A percentile compares a stretch with the other conserved stretches of the same genome.
Evolutionary conservation across 2,797 vertebrate genomes (phyloP).

Genomic region (Chiroxiphia lanceolata): DNA sequence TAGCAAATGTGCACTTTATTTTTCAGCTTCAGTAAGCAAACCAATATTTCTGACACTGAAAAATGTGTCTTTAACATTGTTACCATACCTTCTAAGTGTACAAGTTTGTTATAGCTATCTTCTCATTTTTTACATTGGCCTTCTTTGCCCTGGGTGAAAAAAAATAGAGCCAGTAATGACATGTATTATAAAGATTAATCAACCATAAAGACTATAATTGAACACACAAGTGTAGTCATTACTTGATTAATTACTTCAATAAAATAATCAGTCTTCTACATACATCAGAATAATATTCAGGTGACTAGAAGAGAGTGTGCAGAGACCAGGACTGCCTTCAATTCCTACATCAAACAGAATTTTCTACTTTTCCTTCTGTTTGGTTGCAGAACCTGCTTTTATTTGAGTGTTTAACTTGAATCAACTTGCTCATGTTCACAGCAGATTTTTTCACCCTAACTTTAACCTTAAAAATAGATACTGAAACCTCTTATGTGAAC

Average conservation of each 20-base stretch:
- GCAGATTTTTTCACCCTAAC: not conserved
- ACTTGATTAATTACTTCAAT: slow-evolving; percentile 80
- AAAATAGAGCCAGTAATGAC: slow-evolving; percentile 63
- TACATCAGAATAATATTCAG: slow-evolving; percentile 68
- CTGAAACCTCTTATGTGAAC: not conserved
- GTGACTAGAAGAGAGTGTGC: not conserved
- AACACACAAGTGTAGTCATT: slow-evolving; percentile 79
- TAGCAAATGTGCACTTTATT: slow-evolving; percentile 47
- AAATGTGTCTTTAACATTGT: slow-evolving; percentile 56
- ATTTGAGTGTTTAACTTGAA: not conserved
- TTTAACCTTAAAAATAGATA: not conserved
- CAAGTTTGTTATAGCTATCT: slow-evolving; percentile 56
- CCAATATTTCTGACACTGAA: slow-evolving; percentile 66
- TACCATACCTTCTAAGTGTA: slow-evolving; percentile 30
- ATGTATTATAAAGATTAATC: slow-evolving; percentile 79
- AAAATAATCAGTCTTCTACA: slow-evolving; percentile 72
- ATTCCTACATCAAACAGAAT: not conserved
- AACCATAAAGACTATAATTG: slow-evolving; percentile 78
- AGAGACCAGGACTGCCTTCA: not conserved
- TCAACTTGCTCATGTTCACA: not conserved
- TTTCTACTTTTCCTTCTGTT: not conserved
- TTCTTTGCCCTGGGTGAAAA: slow-evolving; percentile 61
- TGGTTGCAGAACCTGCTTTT: not conserved
- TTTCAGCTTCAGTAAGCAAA: slow-evolving; percentile 69
- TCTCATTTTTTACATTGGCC: slow-evolving; percentile 36